Base-by-base conservation (phyloP, 2,797 vertebrate genomes). In the Malacoraja senta region DNA sequence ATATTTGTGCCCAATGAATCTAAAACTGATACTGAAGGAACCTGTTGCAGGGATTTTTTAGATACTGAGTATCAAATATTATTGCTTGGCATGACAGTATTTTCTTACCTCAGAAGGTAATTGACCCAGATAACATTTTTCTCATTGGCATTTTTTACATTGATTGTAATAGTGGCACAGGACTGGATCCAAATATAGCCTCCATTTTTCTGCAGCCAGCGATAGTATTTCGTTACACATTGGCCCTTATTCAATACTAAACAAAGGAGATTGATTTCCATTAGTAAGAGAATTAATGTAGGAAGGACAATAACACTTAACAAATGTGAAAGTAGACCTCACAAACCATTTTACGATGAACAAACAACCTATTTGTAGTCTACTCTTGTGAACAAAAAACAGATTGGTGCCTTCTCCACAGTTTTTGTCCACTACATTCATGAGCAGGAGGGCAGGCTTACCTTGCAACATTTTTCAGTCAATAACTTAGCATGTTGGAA, bases 71-170 rank as follows among this genome's bases (percentile, higher is more conserved):
- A 92, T 35, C n/a, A 68, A 92, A 68, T 74, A 19, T 19, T 8
- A 92, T 7, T 58, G 44, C 38, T 72, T 44, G 1, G 38, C 68
- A 72, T 35, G 17, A 38, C 32, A 19, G 38, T 29, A 88, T 92
- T 92, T 92, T n/a, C 95, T 94, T 96, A 98, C 98, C 98, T 98
- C 94, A 98, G 98, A 94, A 99, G 98, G 77, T 99, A 99, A 96
- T 99, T 99, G 96, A 99, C 98, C 99, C 99, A 99, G 96, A 99
- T 98, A 96, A 99, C 96, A 94, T 99, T 99, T 96, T 99, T 99
- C 95, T 99, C 99, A 44, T 96, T 99, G 94, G 97, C 97, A 15
- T 99, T 99, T 97, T 99, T 99, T 96, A 98, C 97, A n/a, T 99
- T 99, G 95, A 99, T 97, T 94, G 98, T 97, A 93, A 99, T 98